Evolutionary conservation across 1,140 invertebrate genomes (phyloP).

Genomic region (Drosophila pseudoananassae): DNA sequence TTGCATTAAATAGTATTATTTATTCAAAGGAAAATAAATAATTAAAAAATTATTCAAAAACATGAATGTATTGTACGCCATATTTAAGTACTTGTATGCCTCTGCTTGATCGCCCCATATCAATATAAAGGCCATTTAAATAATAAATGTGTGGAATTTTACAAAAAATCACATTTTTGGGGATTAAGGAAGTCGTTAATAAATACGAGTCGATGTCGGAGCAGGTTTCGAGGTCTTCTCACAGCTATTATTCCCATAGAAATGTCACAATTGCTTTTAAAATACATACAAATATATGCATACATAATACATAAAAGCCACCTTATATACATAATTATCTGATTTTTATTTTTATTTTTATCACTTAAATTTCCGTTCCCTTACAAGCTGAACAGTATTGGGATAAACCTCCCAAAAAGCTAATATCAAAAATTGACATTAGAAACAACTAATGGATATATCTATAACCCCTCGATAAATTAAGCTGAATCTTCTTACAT

Average conservation of each 20-base stretch:
- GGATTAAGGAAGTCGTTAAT: constrained; percentile 46
- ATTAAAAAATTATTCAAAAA: too few relatives aligned
- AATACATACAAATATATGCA: neutral
- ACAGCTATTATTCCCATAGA: constrained; percentile 46
- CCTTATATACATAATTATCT: constrained; percentile 40
- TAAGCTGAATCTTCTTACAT: too few relatives aligned
- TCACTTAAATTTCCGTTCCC: constrained; percentile 73
- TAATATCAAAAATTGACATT: constrained; percentile 76
- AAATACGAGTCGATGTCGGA: constrained; percentile 19
- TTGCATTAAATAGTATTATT: too few relatives aligned
- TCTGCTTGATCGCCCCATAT: constrained; percentile 15
- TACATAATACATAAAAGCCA: too few relatives aligned
- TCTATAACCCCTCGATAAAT: too few relatives aligned
- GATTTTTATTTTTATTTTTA: constrained; percentile 65
- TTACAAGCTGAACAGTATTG: constrained; percentile 53
- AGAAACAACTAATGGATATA: neutral
- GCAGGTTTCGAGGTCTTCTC: constrained; percentile 10
- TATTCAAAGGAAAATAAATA: constrained; percentile 9
- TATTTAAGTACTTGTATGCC: too few relatives aligned
- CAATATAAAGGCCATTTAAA: constrained; percentile 36
- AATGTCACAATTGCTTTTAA: constrained; percentile 40
- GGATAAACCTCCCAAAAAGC: constrained; percentile 33
- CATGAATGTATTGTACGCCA: too few relatives aligned
- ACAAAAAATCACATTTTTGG: constrained; percentile 6
- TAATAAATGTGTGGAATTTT: constrained; percentile 18